Evolutionary conservation across 2,113 vertebrate genomes (phyloP).

Genomic region (Falcunculus frontatus): DNA sequence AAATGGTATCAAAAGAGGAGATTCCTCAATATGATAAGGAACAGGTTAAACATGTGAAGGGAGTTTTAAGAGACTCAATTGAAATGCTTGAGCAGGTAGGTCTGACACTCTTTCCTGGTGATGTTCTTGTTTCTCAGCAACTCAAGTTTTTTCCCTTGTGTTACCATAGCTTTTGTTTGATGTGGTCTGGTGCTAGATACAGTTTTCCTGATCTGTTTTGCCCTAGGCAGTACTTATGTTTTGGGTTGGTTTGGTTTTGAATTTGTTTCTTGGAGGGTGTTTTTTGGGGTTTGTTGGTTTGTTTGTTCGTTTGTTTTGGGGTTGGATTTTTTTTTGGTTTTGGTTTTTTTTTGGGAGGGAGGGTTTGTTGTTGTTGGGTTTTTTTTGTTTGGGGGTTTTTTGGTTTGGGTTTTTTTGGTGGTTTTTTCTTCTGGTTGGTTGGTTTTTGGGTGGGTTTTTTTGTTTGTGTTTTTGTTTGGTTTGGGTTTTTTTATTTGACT

Average conservation of each 20-base stretch:
- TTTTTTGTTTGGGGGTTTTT: no score
- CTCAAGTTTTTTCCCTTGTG: background rate
- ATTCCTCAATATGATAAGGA: conserved; percentile 49
- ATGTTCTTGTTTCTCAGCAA: background rate
- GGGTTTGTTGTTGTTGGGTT: no score
- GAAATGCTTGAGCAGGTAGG: conserved; percentile 89
- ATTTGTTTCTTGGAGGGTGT: background rate
- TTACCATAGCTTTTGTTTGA: background rate
- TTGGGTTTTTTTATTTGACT: background rate
- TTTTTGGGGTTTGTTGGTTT: background rate
- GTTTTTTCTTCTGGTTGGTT: background rate
- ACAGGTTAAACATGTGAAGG: conserved; percentile 74
- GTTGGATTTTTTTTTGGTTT: background rate
- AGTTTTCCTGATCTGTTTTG: background rate
- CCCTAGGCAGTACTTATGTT: background rate
- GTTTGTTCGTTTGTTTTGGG: no score
- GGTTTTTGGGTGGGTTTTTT: background rate
- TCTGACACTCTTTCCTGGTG: background rate
- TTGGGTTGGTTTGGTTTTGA: background rate
- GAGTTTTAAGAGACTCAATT: conserved; percentile 90
- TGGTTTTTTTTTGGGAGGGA: background rate
- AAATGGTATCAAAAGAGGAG: conserved; percentile 60
- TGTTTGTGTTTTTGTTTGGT: background rate
- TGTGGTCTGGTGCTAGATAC: background rate
- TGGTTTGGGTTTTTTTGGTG: no score